Evolutionary conservation across 1,140 invertebrate genomes (phyloP).

Genomic region (Hypothenemus hampei): DNA sequence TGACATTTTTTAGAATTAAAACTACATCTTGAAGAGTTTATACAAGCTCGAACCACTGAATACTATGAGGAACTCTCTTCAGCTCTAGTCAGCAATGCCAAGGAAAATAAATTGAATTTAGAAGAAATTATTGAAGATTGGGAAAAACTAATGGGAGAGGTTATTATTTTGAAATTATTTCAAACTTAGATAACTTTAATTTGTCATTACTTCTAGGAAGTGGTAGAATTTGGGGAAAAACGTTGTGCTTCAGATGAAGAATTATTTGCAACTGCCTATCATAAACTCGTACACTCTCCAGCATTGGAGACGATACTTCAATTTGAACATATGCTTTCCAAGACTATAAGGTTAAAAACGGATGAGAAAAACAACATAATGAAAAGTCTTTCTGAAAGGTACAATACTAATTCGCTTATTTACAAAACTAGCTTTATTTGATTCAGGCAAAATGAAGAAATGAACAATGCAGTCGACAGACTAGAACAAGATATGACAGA

Average conservation of each 20-base stretch:
- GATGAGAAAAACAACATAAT: constrained; percentile 61
- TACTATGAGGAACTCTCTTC: constrained; percentile 51
- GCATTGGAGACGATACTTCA: constrained; percentile 74
- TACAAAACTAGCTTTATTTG: not conserved
- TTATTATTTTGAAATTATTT: not conserved
- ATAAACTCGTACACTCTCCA: constrained; percentile 73
- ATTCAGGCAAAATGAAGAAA: constrained; percentile 67
- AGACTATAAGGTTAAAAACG: constrained; percentile 62
- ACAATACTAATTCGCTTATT: not conserved
- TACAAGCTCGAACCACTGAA: constrained; percentile 49
- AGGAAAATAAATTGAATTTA: constrained; percentile 54
- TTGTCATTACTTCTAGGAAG: constrained; percentile 56
- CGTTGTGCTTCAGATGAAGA: constrained; percentile 70
- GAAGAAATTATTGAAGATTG: constrained; percentile 65
- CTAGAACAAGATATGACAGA: constrained; percentile 65
- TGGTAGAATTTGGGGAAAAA: constrained; percentile 60
- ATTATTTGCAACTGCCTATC: constrained; percentile 77
- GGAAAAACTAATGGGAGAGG: constrained; percentile 64
- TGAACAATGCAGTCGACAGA: constrained; percentile 67
- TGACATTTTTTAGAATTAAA: constrained; percentile 41
- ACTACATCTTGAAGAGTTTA: constrained; percentile 43
- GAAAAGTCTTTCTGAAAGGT: constrained; percentile 55
- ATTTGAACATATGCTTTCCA: constrained; percentile 71
- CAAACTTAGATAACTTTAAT: not conserved
- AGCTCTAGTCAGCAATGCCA: constrained; percentile 48